These are phyloP conservation scores for Chaetoderma sp. DNA, from an alignment of 2,888 invertebrate species.

Conservation along the genomic window DNA sequence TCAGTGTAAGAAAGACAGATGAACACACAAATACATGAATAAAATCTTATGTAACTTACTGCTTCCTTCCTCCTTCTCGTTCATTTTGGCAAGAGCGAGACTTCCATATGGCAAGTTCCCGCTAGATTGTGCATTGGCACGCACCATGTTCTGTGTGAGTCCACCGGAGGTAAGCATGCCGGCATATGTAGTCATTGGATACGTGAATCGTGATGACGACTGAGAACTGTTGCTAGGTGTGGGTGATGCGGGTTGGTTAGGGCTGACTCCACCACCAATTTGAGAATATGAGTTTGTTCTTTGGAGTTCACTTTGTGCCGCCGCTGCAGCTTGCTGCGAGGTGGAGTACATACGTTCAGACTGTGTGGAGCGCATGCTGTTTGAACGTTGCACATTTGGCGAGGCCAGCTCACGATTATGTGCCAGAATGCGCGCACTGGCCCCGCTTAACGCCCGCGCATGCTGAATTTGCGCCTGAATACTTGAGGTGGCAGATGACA, in stretches of 20 bases:
- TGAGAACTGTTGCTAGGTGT: constrained; percentile 61
- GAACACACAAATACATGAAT: not conserved
- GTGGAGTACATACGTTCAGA: constrained; percentile 95
- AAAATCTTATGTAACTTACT: not conserved
- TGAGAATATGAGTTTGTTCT: constrained; percentile 59
- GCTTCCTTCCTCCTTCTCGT: constrained; percentile 48
- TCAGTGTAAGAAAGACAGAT: not conserved
- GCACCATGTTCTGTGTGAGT: constrained; percentile 50
- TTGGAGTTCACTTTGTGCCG: constrained; percentile 7
- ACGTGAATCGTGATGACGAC: constrained; percentile 59
- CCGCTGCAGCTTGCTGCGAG: constrained; percentile 37
- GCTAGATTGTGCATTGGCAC: constrained; percentile 57
- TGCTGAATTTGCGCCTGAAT: constrained; percentile 78
- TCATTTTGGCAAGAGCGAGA: constrained; percentile 50
- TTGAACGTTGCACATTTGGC: constrained; percentile 67
- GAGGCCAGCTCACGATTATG: constrained; percentile 75
- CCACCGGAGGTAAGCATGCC: constrained; percentile 22
- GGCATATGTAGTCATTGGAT: constrained; percentile 55
- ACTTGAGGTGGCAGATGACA: constrained; percentile 68
- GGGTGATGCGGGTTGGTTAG: constrained; percentile 54
- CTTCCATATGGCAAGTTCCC: constrained; percentile 48
- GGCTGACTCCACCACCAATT: constrained; percentile 45
- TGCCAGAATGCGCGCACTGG: constrained; percentile 71
- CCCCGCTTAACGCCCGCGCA: constrained; percentile 78
- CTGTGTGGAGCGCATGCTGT: constrained; percentile 80